These are phyloP conservation scores for Notodonta dromedarius DNA, from an alignment of 2,888 invertebrate species.

Conservation along the genomic window DNA sequence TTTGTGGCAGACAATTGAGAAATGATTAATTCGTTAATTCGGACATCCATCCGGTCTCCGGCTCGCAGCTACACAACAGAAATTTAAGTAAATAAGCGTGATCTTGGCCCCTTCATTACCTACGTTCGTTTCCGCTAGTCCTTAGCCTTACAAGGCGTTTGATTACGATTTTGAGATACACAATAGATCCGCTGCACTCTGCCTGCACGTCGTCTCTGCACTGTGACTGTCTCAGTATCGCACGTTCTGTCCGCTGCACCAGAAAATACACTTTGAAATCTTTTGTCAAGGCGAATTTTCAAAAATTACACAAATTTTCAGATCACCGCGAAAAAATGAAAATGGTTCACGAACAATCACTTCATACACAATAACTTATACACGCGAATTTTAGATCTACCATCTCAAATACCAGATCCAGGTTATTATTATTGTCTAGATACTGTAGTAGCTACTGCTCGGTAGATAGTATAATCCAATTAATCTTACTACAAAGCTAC, in stretches of 20 bases:
- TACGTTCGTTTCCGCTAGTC: too few relatives aligned
- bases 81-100: too few relatives aligned
- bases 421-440: constrained; percentile 15
- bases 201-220: neutral
- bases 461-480: constrained; percentile 26
- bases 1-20: too few relatives aligned
- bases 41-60: too few relatives aligned
- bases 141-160: neutral
- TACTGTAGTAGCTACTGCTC: constrained; percentile 14
- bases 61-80: too few relatives aligned
- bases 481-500: constrained; percentile 11
- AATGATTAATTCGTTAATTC: too few relatives aligned
- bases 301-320: constrained; percentile 24
- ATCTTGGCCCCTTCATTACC: too few relatives aligned
- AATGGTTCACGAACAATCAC: constrained; percentile 2
- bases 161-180: neutral
- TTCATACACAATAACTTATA: constrained; percentile 15
- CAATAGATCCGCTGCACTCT: neutral
- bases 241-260: neutral
- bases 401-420: neutral
- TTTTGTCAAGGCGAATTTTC: neutral
- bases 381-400: constrained; percentile 14
- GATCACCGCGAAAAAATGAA: constrained; percentile 18
- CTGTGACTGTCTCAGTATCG: neutral
- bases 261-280: neutral